phyloP scores from a whole-genome alignment of 2,797 vertebrate species.

The Eleutherodactylus coqui region DNA sequence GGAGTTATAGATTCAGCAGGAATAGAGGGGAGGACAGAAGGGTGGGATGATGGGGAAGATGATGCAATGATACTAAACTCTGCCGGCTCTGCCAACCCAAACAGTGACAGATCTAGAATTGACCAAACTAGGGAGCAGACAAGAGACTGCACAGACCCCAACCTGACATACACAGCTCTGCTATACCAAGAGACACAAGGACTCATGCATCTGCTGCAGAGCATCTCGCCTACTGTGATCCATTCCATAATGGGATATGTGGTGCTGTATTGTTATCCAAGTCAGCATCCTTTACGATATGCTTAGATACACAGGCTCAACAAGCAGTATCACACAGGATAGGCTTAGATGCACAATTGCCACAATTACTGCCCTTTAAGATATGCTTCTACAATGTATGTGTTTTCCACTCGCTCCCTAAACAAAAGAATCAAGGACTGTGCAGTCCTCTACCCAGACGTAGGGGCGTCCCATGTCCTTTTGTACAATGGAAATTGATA shows the following conservation, averaged over 20 bases:
- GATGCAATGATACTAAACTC: constrained; percentile 28
- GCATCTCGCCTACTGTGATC: not conserved
- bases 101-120: constrained; percentile 76
- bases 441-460: no score
- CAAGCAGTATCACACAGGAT: not conserved
- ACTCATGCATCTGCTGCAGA: not conserved
- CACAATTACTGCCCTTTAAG: no score
- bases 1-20: not conserved
- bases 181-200: not conserved
- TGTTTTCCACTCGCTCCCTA: no score
- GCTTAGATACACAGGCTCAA: not conserved
- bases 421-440: no score
- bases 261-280: no score
- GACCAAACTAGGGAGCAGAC: constrained; percentile 86
- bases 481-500: not conserved
- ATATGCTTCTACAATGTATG: no score
- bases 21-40: not conserved
- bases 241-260: not conserved
- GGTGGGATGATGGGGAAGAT: not conserved
- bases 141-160: constrained; percentile 23
- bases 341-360: not conserved
- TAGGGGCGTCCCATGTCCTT: no score
- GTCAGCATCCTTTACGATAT: no score
- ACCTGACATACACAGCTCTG: constrained; percentile 5
- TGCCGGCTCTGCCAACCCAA: constrained; percentile 75